Percentiles rank a stretch among this genome's conserved stretches.
These are phyloP conservation scores for Sitta europaea DNA, from an alignment of 2,113 vertebrate genomes.

Conservation along the genomic window DNA sequence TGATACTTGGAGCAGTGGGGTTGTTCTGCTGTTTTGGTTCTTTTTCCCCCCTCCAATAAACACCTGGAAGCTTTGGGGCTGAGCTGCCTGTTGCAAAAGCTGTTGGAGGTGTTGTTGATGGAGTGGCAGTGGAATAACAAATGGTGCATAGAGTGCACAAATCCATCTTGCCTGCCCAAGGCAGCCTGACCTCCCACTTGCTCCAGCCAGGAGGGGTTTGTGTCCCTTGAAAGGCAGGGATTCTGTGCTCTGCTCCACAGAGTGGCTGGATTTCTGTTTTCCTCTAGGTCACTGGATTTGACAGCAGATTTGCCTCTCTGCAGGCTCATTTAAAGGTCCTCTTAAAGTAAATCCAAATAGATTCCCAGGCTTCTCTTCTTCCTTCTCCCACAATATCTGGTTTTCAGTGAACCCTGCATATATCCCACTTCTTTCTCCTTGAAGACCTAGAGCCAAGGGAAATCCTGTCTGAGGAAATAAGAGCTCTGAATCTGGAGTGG, in stretches of 20 bases:
- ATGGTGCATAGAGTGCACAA: background rate
- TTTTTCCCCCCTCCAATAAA: background rate
- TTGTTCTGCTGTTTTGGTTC: background rate
- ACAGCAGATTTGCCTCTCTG: background rate
- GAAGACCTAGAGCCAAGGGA: background rate
- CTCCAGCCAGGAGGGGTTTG: background rate
- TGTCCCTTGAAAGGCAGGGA: background rate
- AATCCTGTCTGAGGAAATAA: slow-evolving; percentile 20
- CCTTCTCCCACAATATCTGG: background rate
- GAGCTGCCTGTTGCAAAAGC: background rate
- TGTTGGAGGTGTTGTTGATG: background rate
- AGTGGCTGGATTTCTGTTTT: background rate
- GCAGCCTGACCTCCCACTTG: background rate
- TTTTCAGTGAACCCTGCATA: background rate
- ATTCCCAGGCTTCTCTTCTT: background rate
- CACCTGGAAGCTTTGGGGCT: background rate
- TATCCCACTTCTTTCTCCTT: slow-evolving; percentile 2
- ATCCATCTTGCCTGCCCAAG: background rate
- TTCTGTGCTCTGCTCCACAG: background rate
- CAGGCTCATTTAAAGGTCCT: background rate
- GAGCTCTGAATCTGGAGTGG: background rate
- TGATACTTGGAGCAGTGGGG: background rate
- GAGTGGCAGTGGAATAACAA: background rate
- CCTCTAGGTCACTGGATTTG: background rate
- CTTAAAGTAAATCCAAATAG: background rate